Evolutionary conservation across 2,888 invertebrate genomes (phyloP), one percentile per base, ranked within the genome.

Genomic region (Pteria penguin): DNA sequence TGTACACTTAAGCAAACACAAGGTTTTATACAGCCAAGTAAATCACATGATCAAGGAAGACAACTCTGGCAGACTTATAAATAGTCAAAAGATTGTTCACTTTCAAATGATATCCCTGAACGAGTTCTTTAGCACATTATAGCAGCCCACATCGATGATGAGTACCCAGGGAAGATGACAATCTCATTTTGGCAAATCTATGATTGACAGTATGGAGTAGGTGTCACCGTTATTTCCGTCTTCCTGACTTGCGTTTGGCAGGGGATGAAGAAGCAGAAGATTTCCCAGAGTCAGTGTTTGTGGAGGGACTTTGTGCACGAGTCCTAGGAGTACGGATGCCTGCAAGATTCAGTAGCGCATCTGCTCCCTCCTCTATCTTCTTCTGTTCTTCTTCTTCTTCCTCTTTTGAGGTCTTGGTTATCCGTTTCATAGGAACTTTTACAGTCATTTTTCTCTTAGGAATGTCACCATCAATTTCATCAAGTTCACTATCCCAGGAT

Each of bases 321-420:
- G 57, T n/a, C 22, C 65, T 27, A 2, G 57, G 61, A 26, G 78
- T 78, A 33, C 75, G 81, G 32, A 94, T 94, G 4, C 95, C 95
- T 0, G 96, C 96, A 73, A 96, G 93, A 90, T 96, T 96, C 60
- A 96, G 93, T 79, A 96, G 92, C 0, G 96, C 96, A 87, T 96
- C 96, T 0, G 96, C 96, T 75, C 96, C 96, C 90, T 96, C 96
- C 57, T 95, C 95, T 81, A 96, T 95, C 86, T 95, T 95, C 81
- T 95, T 87, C 79, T 91, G 87, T 78, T 92, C 92, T n/a, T 91
- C 91, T 62, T 90, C 90, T 32, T 87, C 88, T 0, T 86, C 83
- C 31, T 82, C 82, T 36, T 77, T 80, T 14, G 80, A 79, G 58
- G 27, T 76, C 69, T 57, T 61, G 27, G 31, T 14, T n/a, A 45